A percentile compares a stretch with the other conserved stretches of the same genome.
Evolutionary conservation across 2,888 invertebrate genomes (phyloP).

Genomic region (Orgyia antiqua): DNA sequence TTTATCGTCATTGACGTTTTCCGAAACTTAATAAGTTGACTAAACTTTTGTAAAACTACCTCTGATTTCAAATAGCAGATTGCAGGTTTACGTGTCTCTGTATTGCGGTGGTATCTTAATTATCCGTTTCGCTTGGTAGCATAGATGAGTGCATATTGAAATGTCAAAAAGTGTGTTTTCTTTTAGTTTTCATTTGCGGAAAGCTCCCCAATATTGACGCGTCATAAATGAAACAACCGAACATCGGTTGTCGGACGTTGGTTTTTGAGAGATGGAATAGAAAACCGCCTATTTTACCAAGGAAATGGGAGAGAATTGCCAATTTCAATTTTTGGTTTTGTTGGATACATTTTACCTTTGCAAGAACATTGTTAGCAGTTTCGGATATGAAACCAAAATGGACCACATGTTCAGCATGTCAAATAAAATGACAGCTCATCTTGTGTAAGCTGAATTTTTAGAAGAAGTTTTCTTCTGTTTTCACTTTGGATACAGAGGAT

Average conservation of each 20-base stretch:
- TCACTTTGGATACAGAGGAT: not conserved
- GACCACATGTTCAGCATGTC: slow-evolving; percentile 15
- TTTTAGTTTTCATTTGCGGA: slow-evolving; percentile 72
- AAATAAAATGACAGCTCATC: slow-evolving; percentile 11
- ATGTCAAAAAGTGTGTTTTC: slow-evolving; percentile 66
- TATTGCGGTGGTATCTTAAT: too few species aligned
- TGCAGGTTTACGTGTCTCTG: too few species aligned
- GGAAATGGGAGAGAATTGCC: slow-evolving; percentile 68
- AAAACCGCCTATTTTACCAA: slow-evolving; percentile 61
- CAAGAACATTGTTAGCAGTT: slow-evolving; percentile 29
- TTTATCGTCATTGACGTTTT: slow-evolving; percentile 41
- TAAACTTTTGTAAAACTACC: slow-evolving; percentile 4
- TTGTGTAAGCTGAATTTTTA: slow-evolving; percentile 5
- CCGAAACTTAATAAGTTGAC: slow-evolving; percentile 10
- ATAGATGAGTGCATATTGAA: slow-evolving; percentile 74
- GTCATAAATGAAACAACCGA: slow-evolving; percentile 61
- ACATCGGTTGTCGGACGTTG: slow-evolving; percentile 40
- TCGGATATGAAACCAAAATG: slow-evolving; percentile 13
- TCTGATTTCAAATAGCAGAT: not conserved
- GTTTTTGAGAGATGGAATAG: slow-evolving; percentile 61
- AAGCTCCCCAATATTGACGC: slow-evolving; percentile 63
- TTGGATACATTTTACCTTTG: slow-evolving; percentile 50
- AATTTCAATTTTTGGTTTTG: slow-evolving; percentile 63
- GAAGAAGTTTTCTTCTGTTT: not conserved
- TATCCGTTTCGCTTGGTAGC: slow-evolving; percentile 38